Percentiles rank a stretch among this genome's conserved stretches.
Conservation (phyloP, 1,140 invertebrate genomes). For the Anoplophora glabripennis region DNA sequence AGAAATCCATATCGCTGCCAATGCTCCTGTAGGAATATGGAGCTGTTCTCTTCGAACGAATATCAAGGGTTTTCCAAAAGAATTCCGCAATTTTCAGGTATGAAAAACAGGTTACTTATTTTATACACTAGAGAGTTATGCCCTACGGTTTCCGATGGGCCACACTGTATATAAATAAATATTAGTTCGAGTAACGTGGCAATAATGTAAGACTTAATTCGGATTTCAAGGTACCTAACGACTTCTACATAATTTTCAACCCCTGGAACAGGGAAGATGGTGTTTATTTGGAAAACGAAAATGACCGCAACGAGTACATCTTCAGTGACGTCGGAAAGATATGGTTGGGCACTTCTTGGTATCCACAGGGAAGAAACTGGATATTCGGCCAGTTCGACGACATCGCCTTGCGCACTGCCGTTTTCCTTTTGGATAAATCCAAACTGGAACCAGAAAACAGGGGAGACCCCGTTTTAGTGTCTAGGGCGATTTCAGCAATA, state of each 20-base stretch:
- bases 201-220: conserved; percentile 47
- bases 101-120: no score
- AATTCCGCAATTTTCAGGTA: no score
- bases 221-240: conserved; percentile 46
- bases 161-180: no score
- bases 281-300: conserved; percentile 66
- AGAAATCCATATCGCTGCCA: conserved; percentile 57
- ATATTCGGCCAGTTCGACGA: conserved; percentile 74
- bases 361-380: conserved; percentile 67
- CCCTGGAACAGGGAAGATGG: conserved; percentile 71
- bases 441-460: conserved; percentile 61
- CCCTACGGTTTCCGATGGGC: no score
- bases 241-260: conserved; percentile 77
- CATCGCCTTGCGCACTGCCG: conserved; percentile 61
- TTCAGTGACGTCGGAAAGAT: conserved; percentile 74
- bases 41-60: conserved; percentile 62
- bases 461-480: conserved; percentile 66
- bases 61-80: conserved; percentile 43
- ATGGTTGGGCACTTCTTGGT: conserved; percentile 67
- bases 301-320: conserved; percentile 66
- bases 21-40: conserved; percentile 66
- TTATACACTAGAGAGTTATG: no score
- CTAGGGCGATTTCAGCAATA: conserved; percentile 66
- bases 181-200: conserved; percentile 53
- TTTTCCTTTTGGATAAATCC: conserved; percentile 62